A percentile compares a stretch with the other conserved stretches of the same genome.
Conservation (phyloP, 92 coral and sea anemone species). For the Zoanthus sociatus region DNA sequence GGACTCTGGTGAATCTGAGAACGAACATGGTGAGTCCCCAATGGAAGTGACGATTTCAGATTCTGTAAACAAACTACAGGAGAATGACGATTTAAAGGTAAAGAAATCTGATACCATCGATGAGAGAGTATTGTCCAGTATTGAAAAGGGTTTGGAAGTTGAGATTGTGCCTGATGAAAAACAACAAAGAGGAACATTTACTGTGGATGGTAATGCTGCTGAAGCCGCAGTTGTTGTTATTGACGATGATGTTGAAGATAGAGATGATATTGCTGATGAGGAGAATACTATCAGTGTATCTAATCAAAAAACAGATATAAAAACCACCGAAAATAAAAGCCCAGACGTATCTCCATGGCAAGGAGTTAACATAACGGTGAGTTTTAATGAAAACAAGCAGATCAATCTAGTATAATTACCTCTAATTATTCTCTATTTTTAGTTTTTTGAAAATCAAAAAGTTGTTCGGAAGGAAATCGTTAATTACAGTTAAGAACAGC, state of each 20-base stretch:
- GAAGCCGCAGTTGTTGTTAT: neutral
- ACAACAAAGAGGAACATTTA: neutral
- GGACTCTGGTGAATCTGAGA: neutral
- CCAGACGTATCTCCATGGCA: constrained; percentile 30
- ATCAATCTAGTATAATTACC: neutral
- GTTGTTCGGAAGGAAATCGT: too few species aligned
- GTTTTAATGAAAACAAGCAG: neutral
- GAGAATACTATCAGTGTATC: neutral
- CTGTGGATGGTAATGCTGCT: neutral
- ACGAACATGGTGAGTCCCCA: neutral
- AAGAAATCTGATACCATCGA: neutral
- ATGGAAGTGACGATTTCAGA: neutral
- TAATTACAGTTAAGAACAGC: too few species aligned
- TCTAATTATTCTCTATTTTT: neutral
- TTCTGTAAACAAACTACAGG: neutral
- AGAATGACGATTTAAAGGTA: neutral
- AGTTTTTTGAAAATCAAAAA: too few species aligned
- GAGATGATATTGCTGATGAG: neutral
- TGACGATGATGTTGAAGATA: neutral
- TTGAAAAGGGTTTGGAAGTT: neutral
- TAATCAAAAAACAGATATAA: neutral
- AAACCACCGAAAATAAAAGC: constrained; percentile 1
- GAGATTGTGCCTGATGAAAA: neutral
- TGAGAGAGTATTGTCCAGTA: neutral
- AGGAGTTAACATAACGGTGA: constrained; percentile 34